Percentiles rank a stretch among this genome's conserved stretches.
Conservation (phyloP, 2,888 invertebrate species). For the Lycaena phlaeas region DNA sequence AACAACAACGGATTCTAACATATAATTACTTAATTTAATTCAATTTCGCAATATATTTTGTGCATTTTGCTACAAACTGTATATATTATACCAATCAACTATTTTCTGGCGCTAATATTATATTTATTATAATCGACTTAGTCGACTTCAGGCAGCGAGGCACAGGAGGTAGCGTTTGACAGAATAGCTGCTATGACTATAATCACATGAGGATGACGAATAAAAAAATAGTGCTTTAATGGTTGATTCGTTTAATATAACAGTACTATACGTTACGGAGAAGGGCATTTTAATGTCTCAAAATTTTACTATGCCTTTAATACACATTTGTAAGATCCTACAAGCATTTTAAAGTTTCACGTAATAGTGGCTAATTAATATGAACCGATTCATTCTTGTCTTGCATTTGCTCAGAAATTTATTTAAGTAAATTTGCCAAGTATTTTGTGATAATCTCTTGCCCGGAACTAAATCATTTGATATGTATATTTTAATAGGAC, state of each 20-base stretch:
- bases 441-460: slow-evolving; percentile 67
- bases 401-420: slow-evolving; percentile 24
- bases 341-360: slow-evolving; percentile 11
- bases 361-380: background rate
- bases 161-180: background rate
- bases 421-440: slow-evolving; percentile 11
- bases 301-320: background rate
- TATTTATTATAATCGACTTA: too few species aligned
- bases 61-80: too few species aligned
- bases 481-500: slow-evolving; percentile 35
- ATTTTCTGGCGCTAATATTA: too few species aligned
- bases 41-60: too few species aligned
- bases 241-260: background rate
- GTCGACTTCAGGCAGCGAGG: too few species aligned
- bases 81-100: too few species aligned
- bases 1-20: too few species aligned
- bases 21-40: too few species aligned
- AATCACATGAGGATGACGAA: background rate
- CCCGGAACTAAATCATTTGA: slow-evolving; percentile 37
- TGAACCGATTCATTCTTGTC: background rate
- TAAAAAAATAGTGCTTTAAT: background rate
- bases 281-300: background rate
- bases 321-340: slow-evolving; percentile 9
- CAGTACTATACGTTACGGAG: background rate
- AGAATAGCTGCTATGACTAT: background rate